These are phyloP conservation scores for Cabera pusaria DNA, from an alignment of 2,888 invertebrate species.

Conservation along the genomic window DNA sequence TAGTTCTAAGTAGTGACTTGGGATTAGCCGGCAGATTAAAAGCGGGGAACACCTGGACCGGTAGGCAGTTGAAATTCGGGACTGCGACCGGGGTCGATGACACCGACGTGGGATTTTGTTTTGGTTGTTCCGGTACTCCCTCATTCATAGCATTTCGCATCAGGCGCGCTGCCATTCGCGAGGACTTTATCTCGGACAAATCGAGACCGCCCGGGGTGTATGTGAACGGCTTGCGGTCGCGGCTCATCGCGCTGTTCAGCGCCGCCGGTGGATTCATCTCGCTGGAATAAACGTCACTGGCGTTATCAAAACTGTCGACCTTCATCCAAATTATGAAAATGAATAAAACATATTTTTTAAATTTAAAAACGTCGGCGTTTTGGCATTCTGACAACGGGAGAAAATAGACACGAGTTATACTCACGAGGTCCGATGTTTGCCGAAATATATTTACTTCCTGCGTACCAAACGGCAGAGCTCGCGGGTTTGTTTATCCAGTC, in stretches of 20 bases:
- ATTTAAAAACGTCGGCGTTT: conserved; percentile 48
- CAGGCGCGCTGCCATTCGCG: conserved; percentile 92
- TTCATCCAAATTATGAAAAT: conserved; percentile 41
- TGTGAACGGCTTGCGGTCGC: conserved; percentile 97
- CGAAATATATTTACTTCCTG: conserved; percentile 64
- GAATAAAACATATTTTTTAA: conserved; percentile 43
- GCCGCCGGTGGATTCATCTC: conserved; percentile 90
- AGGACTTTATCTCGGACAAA: conserved; percentile 94
- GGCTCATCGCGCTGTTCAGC: conserved; percentile 94
- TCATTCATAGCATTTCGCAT: conserved; percentile 84
- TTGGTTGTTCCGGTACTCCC: conserved; percentile 87
- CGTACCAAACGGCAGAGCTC: conserved; percentile 33
- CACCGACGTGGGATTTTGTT: conserved; percentile 74
- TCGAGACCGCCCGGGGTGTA: conserved; percentile 97
- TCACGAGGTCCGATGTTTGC: conserved; percentile 61
- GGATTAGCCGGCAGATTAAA: conserved; percentile 88
- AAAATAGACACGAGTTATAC: conserved; percentile 73
- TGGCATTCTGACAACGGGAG: conserved; percentile 75
- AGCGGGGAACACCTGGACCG: conserved; percentile 82
- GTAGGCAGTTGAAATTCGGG: conserved; percentile 74
- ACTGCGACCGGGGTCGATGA: conserved; percentile 70
- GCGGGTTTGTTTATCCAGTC: conserved; percentile 50
- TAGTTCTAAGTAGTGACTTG: conserved; percentile 74
- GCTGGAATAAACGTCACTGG: conserved; percentile 62
- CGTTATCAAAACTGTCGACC: conserved; percentile 37